Evolutionary conservation across 2,113 vertebrate genomes (phyloP).

Genomic region (Tretioscincus oriximinensis): DNA sequence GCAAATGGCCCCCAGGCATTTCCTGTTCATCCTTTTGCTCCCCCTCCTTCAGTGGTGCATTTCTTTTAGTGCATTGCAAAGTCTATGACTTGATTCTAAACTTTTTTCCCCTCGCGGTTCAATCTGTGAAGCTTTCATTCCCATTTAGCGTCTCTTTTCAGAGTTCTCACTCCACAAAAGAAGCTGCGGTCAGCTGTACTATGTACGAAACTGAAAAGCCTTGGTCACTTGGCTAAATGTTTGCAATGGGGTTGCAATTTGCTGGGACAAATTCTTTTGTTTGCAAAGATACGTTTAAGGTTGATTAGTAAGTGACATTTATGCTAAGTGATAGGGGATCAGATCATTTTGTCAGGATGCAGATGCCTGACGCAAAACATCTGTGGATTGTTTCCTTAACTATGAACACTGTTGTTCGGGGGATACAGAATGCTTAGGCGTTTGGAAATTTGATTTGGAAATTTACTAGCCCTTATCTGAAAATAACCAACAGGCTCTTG

Average conservation of each 20-base stretch:
- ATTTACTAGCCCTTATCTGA: neutral
- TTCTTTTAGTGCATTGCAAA: conserved; percentile 37
- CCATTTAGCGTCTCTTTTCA: conserved; percentile 24
- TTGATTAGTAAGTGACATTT: conserved; percentile 40
- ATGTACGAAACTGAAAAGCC: conserved; percentile 12
- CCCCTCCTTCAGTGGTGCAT: conserved; percentile 53
- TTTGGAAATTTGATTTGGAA: neutral
- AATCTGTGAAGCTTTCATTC: conserved; percentile 31
- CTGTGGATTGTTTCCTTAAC: conserved; percentile 1
- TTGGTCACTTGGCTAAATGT: conserved; percentile 6
- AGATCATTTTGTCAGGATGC: conserved; percentile 8
- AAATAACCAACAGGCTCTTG: neutral
- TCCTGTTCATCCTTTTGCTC: conserved; percentile 86
- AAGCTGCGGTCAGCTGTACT: neutral
- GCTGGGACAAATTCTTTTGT: conserved; percentile 41
- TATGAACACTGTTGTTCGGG: conserved; percentile 26
- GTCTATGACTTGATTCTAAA: conserved; percentile 62
- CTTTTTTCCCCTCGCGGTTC: conserved; percentile 37
- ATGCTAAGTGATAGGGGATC: conserved; percentile 15
- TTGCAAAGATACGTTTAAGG: conserved; percentile 29
- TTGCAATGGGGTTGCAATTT: conserved; percentile 13
- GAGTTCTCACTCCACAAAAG: conserved; percentile 8
- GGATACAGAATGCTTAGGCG: neutral
- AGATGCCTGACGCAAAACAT: conserved; percentile 6
- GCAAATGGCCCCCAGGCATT: conserved; percentile 86